Percentiles rank a stretch among this genome's conserved stretches.
Conservation (phyloP, 2,113 vertebrate genomes). For the Actinemys pallida region DNA sequence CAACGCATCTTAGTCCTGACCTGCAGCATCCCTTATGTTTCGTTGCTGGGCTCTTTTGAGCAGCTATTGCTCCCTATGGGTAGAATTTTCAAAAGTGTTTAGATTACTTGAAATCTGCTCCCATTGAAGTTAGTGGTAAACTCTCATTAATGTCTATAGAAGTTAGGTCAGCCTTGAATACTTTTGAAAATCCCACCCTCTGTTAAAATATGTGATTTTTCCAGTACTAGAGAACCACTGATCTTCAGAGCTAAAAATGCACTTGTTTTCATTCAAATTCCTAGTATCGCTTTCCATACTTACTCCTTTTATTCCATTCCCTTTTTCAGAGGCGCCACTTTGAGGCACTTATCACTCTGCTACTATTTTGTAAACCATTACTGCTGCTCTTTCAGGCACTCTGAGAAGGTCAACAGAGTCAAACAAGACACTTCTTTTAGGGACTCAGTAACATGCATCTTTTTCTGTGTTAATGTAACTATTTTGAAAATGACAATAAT, state of each 20-base stretch:
- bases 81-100: neutral
- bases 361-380: neutral
- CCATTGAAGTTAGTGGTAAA: neutral
- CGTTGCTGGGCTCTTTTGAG: neutral
- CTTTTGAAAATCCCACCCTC: neutral
- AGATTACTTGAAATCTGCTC: neutral
- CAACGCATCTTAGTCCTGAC: neutral
- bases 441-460: rapidly evolving
- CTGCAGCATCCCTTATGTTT: neutral
- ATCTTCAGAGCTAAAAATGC: neutral
- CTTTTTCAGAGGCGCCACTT: neutral
- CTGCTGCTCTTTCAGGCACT: neutral
- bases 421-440: neutral
- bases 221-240: neutral
- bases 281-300: neutral
- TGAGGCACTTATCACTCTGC: neutral
- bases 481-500: neutral
- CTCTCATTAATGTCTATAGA: neutral
- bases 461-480: neutral
- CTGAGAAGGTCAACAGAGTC: neutral
- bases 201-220: neutral
- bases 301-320: neutral
- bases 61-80: rapidly evolving
- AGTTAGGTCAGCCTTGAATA: neutral
- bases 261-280: neutral